phyloP scores from a whole-genome alignment of 2,888 invertebrate species.

The Drosophila basisetae region DNA sequence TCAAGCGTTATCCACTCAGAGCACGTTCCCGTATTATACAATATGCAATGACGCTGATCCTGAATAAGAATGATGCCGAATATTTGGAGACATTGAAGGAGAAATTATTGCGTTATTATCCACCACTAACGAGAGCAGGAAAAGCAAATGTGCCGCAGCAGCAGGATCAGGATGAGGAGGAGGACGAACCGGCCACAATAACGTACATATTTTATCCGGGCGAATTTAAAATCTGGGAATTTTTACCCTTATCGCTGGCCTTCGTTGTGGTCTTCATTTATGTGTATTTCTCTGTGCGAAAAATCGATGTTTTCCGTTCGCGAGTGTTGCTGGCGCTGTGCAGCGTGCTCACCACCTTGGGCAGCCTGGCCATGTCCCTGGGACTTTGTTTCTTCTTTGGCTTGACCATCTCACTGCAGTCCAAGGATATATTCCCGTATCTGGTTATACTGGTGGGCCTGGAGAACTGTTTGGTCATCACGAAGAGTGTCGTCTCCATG shows the following conservation, averaged over 20 bases:
- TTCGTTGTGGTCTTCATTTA: conserved; percentile 95
- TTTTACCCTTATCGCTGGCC: conserved; percentile 93
- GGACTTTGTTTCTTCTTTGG: conserved; percentile 95
- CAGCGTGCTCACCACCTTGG: conserved; percentile 93
- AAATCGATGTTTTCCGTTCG: conserved; percentile 89
- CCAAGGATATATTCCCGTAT: conserved; percentile 97
- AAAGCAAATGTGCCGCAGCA: neutral
- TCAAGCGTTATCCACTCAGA: conserved; percentile 94
- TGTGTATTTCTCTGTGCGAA: conserved; percentile 97
- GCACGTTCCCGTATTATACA: conserved; percentile 94
- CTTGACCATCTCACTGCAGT: conserved; percentile 91
- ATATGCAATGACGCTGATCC: conserved; percentile 95
- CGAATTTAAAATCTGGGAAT: conserved; percentile 93
- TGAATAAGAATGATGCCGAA: conserved; percentile 92
- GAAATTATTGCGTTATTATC: conserved; percentile 90
- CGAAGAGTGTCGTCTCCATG: conserved; percentile 96
- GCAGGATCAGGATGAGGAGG: conserved; percentile 48
- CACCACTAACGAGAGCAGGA: conserved; percentile 86
- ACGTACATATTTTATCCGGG: conserved; percentile 94
- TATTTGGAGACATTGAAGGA: conserved; percentile 91
- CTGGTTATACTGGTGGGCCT: conserved; percentile 97
- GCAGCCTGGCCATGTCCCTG: conserved; percentile 96
- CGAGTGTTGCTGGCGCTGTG: conserved; percentile 91
- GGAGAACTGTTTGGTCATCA: conserved; percentile 95
- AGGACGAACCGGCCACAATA: conserved; percentile 82